These are phyloP conservation scores for Anguilla japonica DNA, from an alignment of 2,113 vertebrate species.

Conservation along the genomic window DNA sequence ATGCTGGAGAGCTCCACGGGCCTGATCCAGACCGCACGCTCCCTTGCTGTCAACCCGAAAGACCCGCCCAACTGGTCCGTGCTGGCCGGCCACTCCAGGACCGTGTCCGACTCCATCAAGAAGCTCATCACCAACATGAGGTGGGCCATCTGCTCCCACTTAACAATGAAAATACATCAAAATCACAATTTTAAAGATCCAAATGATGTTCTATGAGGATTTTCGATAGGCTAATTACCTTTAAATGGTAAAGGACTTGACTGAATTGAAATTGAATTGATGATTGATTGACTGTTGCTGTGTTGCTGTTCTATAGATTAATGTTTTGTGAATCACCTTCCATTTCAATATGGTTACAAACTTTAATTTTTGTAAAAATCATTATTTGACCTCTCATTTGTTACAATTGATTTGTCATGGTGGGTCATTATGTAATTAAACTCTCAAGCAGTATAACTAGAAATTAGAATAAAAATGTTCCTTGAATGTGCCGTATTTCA, in stretches of 20 bases:
- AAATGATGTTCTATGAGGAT: background rate
- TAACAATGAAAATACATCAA: too few species aligned
- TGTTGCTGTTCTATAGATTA: background rate
- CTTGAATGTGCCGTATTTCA: too few species aligned
- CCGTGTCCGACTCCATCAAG: constrained; percentile 96
- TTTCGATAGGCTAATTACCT: background rate
- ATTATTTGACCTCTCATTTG: too few species aligned
- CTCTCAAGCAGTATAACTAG: too few species aligned
- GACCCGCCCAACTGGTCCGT: constrained; percentile 94
- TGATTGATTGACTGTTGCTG: too few species aligned
- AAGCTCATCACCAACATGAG: constrained; percentile 98
- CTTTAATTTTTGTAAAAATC: too few species aligned
- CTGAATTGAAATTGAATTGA: background rate
- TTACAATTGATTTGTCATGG: too few species aligned
- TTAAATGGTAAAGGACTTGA: background rate
- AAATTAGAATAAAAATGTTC: too few species aligned
- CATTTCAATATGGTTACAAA: too few species aligned
- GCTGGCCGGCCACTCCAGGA: constrained; percentile 91
- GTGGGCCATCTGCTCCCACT: constrained; percentile 54
- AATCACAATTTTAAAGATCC: too few species aligned
- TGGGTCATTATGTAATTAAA: too few species aligned
- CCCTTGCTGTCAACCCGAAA: constrained; percentile 93
- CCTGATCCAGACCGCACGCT: constrained; percentile 91
- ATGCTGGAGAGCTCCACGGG: constrained; percentile 95
- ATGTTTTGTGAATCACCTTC: background rate